phyloP scores from a whole-genome alignment of 2,113 vertebrate genomes.

The Cyanoderma ruficeps region DNA sequence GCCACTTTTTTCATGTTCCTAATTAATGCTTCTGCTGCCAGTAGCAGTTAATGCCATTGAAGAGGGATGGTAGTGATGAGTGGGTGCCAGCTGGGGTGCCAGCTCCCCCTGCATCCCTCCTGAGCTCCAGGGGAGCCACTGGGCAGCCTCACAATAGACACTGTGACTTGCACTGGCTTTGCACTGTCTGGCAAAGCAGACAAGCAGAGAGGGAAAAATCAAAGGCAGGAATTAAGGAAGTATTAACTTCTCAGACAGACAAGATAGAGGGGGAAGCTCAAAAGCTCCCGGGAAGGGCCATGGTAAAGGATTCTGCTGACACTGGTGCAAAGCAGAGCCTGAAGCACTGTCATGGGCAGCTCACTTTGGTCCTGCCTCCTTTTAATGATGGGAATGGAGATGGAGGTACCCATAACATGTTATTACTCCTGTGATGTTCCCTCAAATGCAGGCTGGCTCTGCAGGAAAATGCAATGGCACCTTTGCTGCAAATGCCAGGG shows the following conservation, averaged over 20 bases:
- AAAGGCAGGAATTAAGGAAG: conserved; percentile 5
- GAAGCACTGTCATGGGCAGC: not conserved
- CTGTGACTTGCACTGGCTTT: not conserved
- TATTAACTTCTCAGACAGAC: not conserved
- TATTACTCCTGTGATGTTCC: not conserved
- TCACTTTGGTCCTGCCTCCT: not conserved
- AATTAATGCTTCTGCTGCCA: not conserved
- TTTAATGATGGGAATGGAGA: not conserved
- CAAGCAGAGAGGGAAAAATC: not conserved
- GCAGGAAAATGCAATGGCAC: not conserved
- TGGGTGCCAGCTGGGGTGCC: not conserved
- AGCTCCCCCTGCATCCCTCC: not conserved
- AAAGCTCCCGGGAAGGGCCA: not conserved
- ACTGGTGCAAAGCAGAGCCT: not conserved
- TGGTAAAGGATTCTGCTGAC: not conserved
- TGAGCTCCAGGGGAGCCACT: rapidly evolving
- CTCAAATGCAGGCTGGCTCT: not conserved
- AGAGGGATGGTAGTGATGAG: not conserved
- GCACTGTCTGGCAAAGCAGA: not conserved
- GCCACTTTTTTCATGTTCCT: not conserved
- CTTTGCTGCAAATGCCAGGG: not conserved
- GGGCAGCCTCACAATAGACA: not conserved
- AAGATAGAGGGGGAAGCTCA: not conserved
- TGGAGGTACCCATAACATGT: not conserved
- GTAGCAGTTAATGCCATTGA: not conserved